Percentiles rank a stretch among this genome's conserved stretches.
Conservation (phyloP, 1,140 invertebrate species). For the Drosophila tsacasi region DNA sequence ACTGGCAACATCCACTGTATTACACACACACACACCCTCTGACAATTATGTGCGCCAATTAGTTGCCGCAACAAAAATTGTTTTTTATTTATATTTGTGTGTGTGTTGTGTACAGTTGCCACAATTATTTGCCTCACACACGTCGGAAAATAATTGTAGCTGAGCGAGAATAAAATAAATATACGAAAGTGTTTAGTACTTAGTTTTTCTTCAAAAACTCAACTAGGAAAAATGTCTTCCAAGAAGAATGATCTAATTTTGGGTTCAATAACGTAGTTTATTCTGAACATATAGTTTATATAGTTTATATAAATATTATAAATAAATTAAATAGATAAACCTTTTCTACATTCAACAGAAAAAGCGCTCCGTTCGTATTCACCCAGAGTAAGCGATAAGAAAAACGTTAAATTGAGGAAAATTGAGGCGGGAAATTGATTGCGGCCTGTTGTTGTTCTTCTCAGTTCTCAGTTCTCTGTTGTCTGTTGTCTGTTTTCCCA, state of each 20-base stretch:
- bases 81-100: neutral
- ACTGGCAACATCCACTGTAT: neutral
- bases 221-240: no score
- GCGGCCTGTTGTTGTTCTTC: slow-evolving; percentile 1
- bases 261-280: neutral
- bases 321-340: neutral
- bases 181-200: neutral
- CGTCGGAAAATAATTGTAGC: neutral
- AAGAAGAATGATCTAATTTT: neutral
- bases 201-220: neutral
- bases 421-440: slow-evolving; percentile 7
- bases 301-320: neutral
- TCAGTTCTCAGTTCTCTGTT: neutral
- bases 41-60: slow-evolving; percentile 71
- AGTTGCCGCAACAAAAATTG: slow-evolving; percentile 52
- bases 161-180: neutral
- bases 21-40: slow-evolving; percentile 12
- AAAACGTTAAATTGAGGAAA: slow-evolving; percentile 14
- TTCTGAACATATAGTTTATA: neutral
- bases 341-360: neutral
- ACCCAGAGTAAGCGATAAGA: slow-evolving; percentile 4
- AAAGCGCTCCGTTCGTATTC: no score
- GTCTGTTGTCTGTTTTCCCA: neutral
- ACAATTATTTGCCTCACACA: slow-evolving; percentile 49
- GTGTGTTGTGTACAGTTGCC: slow-evolving; percentile 18